A percentile compares a stretch with the other conserved stretches of the same genome.
phyloP scores from a whole-genome alignment of 2,113 vertebrate species.

The Cathartes aura region DNA sequence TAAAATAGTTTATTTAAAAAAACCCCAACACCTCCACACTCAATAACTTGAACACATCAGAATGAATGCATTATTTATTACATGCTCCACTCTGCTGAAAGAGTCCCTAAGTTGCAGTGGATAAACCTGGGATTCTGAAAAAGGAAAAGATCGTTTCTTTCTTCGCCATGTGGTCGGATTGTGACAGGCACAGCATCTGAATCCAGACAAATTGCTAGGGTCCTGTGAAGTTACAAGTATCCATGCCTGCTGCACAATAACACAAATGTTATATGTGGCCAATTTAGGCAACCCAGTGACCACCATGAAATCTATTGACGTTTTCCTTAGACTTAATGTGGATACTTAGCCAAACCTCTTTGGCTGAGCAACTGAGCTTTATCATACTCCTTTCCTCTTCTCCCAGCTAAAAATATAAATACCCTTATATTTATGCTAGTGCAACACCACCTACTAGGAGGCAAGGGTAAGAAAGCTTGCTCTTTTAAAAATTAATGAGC shows the following conservation, averaged over 20 bases:
- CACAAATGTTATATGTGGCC: background rate
- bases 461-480: constrained; percentile 60
- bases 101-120: background rate
- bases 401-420: constrained; percentile 46
- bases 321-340: constrained; percentile 12
- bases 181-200: background rate
- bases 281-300: constrained; percentile 20
- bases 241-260: background rate
- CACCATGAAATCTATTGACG: background rate
- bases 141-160: background rate
- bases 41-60: background rate
- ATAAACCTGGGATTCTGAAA: background rate
- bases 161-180: background rate
- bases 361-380: constrained; percentile 23
- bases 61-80: background rate
- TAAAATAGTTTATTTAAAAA: background rate
- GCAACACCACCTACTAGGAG: constrained; percentile 67
- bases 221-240: background rate
- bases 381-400: constrained; percentile 46
- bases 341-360: constrained; percentile 50
- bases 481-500: constrained; percentile 72
- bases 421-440: constrained; percentile 46
- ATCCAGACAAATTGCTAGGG: background rate
- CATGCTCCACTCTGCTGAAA: background rate
- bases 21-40: background rate